A percentile compares a stretch with the other conserved stretches of the same genome.
Evolutionary conservation across 2,888 invertebrate species (phyloP).

Genomic region (Rotaria magnacalcarata): DNA sequence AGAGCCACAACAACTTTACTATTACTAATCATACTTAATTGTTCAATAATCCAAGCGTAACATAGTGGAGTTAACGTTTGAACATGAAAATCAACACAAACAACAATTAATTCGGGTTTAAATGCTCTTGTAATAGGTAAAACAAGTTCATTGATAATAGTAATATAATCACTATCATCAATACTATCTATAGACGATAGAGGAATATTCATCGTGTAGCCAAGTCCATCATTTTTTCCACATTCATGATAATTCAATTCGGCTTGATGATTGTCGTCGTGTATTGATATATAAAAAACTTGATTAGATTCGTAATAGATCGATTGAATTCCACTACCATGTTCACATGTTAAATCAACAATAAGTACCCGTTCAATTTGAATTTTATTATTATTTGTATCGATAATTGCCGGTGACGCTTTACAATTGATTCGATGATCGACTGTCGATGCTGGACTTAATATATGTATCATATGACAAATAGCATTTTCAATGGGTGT

Average conservation of each 20-base stretch:
- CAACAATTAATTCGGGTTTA: neutral
- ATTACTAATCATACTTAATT: neutral
- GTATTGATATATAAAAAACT: constrained; percentile 13
- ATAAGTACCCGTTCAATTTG: neutral
- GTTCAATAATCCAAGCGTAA: constrained; percentile 8
- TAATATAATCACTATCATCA: neutral
- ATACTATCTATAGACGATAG: neutral
- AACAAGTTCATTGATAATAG: neutral
- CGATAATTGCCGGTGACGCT: neutral
- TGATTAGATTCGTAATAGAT: neutral
- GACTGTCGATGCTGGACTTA: neutral
- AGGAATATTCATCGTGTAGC: neutral
- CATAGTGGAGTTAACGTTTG: neutral
- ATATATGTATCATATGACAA: neutral
- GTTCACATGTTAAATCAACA: neutral
- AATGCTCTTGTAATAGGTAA: neutral
- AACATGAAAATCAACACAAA: neutral
- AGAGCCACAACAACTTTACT: neutral
- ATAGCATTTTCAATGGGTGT: constrained; percentile 4
- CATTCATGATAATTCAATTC: neutral
- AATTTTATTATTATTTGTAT: neutral
- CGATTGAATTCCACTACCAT: neutral
- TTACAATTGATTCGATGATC: neutral
- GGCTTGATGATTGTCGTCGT: neutral
- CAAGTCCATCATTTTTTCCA: neutral